phyloP scores from a whole-genome alignment of 2,113 vertebrate species.

The Cromileptes altivelis region DNA sequence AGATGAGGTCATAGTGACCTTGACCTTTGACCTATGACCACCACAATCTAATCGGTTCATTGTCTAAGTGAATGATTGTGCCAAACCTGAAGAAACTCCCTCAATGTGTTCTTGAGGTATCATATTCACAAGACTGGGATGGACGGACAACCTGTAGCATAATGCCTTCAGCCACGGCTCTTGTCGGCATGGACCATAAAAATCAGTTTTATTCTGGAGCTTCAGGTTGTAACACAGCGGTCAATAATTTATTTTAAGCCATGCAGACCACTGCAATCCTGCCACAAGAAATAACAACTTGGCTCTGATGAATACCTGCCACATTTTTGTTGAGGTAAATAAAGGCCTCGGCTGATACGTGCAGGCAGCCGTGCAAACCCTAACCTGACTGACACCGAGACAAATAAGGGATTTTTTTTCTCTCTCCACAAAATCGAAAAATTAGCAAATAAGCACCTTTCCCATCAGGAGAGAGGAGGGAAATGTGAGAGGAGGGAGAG shows the following conservation, averaged over 20 bases:
- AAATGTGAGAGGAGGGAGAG: not conserved
- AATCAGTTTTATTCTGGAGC: not conserved
- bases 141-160: too few relatives aligned
- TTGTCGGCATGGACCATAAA: too few relatives aligned
- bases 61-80: too few relatives aligned
- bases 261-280: not conserved
- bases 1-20: too few relatives aligned
- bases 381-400: not conserved
- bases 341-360: not conserved
- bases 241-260: not conserved
- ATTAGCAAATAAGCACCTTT: conserved; percentile 33
- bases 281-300: not conserved
- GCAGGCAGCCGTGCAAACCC: not conserved
- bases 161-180: too few relatives aligned
- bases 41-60: too few relatives aligned
- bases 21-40: too few relatives aligned
- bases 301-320: conserved; percentile 13
- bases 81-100: too few relatives aligned
- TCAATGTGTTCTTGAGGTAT: too few relatives aligned
- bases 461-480: conserved; percentile 12
- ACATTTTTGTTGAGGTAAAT: not conserved
- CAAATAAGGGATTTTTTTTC: not conserved
- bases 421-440: not conserved
- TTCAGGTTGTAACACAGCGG: not conserved
- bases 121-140: too few relatives aligned